These are phyloP conservation scores for Heliothis subflexa DNA, from an alignment of 1,140 invertebrate species.

Conservation along the genomic window DNA sequence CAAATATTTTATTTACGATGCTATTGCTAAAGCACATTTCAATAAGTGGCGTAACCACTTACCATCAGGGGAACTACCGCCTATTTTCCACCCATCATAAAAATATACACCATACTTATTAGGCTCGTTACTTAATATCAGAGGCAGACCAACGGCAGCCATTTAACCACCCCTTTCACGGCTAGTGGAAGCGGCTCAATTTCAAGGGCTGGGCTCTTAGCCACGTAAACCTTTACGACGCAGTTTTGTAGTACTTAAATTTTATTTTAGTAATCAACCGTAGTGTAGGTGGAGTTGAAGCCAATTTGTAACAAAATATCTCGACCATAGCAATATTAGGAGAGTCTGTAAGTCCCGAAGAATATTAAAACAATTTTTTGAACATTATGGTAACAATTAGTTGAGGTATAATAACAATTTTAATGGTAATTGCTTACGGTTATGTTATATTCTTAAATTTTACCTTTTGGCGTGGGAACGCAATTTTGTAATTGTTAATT, in stretches of 20 bases:
- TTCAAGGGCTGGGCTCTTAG: conserved; percentile 37
- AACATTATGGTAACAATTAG: conserved; percentile 7
- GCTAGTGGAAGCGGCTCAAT: conserved; percentile 12
- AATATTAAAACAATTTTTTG: conserved; percentile 34
- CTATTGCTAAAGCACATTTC: too few relatives aligned
- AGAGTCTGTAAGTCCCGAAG: neutral
- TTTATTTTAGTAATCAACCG: conserved; percentile 45
- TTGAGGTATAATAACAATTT: conserved; percentile 33
- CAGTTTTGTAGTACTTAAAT: conserved; percentile 40
- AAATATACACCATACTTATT: neutral
- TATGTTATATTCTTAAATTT: conserved; percentile 30
- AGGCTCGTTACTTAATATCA: neutral
- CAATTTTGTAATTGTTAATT: conserved; percentile 31
- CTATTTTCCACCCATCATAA: neutral
- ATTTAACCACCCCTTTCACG: conserved; percentile 14
- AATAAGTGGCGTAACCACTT: too few relatives aligned
- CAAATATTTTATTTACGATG: too few relatives aligned
- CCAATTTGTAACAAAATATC: conserved; percentile 48
- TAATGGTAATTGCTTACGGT: conserved; percentile 31
- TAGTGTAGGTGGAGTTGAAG: conserved; percentile 11
- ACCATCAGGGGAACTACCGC: too few relatives aligned
- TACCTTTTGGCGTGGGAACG: conserved; percentile 14
- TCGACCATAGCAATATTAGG: conserved; percentile 5
- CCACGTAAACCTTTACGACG: conserved; percentile 49
- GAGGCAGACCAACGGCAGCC: neutral